Evolutionary conservation across 2,888 invertebrate species (phyloP), one percentile per base, ranked within the genome.

Genomic region (Meteorus colon): DNA sequence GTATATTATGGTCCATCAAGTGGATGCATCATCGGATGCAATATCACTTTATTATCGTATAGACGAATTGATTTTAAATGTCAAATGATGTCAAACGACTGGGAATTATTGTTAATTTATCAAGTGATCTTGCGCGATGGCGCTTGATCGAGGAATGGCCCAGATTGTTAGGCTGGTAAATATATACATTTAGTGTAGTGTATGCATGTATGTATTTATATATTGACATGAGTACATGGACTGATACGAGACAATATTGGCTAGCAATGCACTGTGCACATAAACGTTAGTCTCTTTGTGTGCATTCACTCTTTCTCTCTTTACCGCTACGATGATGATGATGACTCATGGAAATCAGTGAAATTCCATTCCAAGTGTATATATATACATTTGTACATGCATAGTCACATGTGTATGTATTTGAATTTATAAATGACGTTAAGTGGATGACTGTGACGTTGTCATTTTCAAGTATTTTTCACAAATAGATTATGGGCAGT

Each of bases 1-100:
- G n/a, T 12, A 37, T n/a, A 65, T 65, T 37, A 37, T 19, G 12
- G 12, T 19, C 29, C 29, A 29, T 29, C 14, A 51, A 45, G 37
- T 62, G 45, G 45, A 41, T 63, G 55, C 55, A 29, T 41, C 19
- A 41, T 29, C 29, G 27, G 31, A 41, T 29, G 55, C 37, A 67
- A 68, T 55, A 87, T 88, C 85, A 81, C 84, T 88, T 86, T 88
- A 88, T 85, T 86, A 87, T 86, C 55, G 24, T 55, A 84, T 86
- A 79, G 85, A 85, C 86, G 86, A 84, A 87, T 87, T 88, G 87
- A 87, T 88, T 88, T 88, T 84, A 79, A 55, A 85, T 87, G 88
- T 88, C 88, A 88, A 88, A 79, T 86, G 85, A 86, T 87, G 88
- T 88, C 88, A 88, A 88, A 86, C 82, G 88, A 82, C 82, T 79